Conservation (phyloP, 2,797 vertebrate genomes). For the Hafferia zeledoni region DNA sequence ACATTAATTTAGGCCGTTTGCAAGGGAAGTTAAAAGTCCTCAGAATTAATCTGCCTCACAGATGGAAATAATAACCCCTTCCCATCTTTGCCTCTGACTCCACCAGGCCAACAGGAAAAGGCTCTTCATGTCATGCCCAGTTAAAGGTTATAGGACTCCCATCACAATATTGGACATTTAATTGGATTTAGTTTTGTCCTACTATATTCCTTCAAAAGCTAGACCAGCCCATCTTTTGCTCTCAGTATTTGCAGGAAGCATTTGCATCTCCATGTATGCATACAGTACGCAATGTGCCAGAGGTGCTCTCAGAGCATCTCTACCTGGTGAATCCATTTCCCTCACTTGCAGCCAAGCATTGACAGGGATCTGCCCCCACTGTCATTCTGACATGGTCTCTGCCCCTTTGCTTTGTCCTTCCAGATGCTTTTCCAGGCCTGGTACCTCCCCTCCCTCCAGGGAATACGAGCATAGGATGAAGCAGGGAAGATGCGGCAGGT, state of each 20-base stretch:
- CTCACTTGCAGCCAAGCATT: rapidly evolving
- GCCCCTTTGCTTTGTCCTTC: neutral
- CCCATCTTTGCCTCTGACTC: neutral
- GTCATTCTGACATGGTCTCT: neutral
- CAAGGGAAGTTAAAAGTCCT: conserved; percentile 33
- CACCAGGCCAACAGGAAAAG: neutral
- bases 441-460: neutral
- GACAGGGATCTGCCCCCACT: neutral
- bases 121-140: neutral
- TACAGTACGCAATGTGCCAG: neutral
- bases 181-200: neutral
- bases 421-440: neutral
- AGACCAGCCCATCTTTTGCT: neutral
- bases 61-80: conserved; percentile 29
- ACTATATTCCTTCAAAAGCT: neutral
- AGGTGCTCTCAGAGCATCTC: neutral
- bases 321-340: neutral
- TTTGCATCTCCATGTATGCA: neutral
- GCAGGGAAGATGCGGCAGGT: neutral
- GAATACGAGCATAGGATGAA: rapidly evolving
- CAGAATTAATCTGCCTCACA: neutral
- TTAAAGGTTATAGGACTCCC: neutral
- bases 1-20: conserved; percentile 45
- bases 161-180: neutral
- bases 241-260: neutral